Evolutionary conservation across 2,113 vertebrate species (phyloP), one percentile per base, ranked within the genome.

Genomic region (Solenodon paradoxus): DNA sequence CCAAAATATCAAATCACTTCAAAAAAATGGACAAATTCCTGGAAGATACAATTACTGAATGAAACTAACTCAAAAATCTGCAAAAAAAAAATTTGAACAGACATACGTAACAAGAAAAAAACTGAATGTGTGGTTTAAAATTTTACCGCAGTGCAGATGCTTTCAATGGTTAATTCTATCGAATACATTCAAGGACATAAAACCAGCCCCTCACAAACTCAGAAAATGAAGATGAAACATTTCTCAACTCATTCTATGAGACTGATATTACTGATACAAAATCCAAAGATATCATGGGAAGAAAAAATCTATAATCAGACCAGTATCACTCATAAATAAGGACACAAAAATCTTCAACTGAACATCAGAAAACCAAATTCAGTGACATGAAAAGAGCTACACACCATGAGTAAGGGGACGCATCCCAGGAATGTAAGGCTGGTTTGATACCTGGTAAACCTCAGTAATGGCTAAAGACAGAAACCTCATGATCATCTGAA

Each of bases 11-110:
- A 86, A 75, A 63, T 20, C 72, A 5, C 49, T 49, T 77, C 63
- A 35, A 86, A 15, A 17, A 94, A 91, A 92, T 11, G 17, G n/a
- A n/a, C n/a, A n/a, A n/a, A 66, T 51, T 26, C 28, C 40, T 42
- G 90, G n/a, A 90, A n/a, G 55, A 68, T 11, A 55, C 32, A 90
- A 88, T 45, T 91, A 63, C n/a, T 61, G 61, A 93, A 96, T 61
- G 61, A 93, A 96, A 88, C n/a, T 64, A 88, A 71, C 49, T 82
- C 10, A 63, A 68, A 90, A 81, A 61, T 51, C 51, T 61, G 19
- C 30, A 91, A 16, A 89, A 83, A 85, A 84, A 28, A 11, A n/a
- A n/a, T n/a, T n/a, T 84, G 63, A 89, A 84, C 1, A 93, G 19
- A 57, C 13, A 10, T 64, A 0, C n/a, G n/a, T 51, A 86, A 80